Base-by-base conservation (phyloP, 2,797 vertebrate species). In the Onychomys arenicola region DNA sequence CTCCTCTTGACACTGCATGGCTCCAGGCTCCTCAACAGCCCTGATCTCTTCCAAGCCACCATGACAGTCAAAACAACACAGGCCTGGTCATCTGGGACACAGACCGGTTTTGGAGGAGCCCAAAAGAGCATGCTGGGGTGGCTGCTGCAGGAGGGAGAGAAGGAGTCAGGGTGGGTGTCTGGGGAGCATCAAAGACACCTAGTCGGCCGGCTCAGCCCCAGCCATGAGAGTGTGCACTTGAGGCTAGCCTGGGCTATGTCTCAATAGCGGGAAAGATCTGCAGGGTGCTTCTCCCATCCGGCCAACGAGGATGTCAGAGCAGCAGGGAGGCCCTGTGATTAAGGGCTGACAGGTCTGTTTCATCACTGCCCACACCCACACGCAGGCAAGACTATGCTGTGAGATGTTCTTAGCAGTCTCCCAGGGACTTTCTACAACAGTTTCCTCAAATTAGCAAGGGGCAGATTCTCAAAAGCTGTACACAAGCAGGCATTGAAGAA, bases 61-160 rank as follows among this genome's bases (percentile, higher is more conserved):
- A 52, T 1, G 0, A 14, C 46, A 55, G 23, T 40, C n/a, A 73
- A 40, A 87, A 57, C 19, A 17, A 61, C 27, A 32, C 84, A 90
- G 93, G 88, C 61, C 93, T 92, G 94, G 96, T 89, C 97, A 78
- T 93, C 80, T 55, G 90, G 93, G 91, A 92, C 87, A 81, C 94
- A 92, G 80, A 92, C 75, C 52, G 93, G 71, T 96, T 92, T 59
- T 90, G 92, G 89, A 90, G 34, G 6, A 77, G 67, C 85, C 93
- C 92, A 89, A 37, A 89, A 92, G 92, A 76, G 59, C 78, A 65
- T 27, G 83, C 90, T 52, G 0, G 57, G 61, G 34, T 1, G 17
- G 95, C 57, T 91, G 89, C 96, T 94, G 77, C 46, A 89, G 75
- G 78, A 95, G 71, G 80, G 73, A 92, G 93, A 83, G n/a, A 27